Evolutionary conservation across 2,113 vertebrate genomes (phyloP).

Genomic region (Turnix velox): DNA sequence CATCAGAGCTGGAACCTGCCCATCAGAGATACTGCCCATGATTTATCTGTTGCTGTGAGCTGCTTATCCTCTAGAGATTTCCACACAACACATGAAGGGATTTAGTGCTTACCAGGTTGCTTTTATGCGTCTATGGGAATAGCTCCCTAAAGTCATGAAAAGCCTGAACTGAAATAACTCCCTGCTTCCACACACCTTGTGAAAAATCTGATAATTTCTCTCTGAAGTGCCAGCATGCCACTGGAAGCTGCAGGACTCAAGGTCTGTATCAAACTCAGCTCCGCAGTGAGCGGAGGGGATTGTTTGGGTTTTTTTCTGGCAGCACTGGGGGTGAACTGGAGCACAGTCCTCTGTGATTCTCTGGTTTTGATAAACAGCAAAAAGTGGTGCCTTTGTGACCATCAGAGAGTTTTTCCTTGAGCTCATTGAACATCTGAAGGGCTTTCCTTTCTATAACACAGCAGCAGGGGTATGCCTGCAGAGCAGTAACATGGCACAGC

Average conservation of each 20-base stretch:
- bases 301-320: fast-evolving
- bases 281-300: fast-evolving
- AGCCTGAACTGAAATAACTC: neutral
- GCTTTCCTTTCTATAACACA: neutral
- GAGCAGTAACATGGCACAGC: neutral
- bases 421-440: neutral
- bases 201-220: neutral
- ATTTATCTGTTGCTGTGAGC: neutral
- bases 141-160: neutral
- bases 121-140: neutral
- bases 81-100: neutral
- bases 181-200: neutral
- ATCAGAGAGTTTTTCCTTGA: neutral
- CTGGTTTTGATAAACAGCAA: neutral
- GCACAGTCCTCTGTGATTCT: fast-evolving
- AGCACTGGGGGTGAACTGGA: neutral
- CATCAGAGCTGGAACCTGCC: neutral
- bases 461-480: neutral
- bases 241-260: fast-evolving
- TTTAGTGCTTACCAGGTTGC: neutral
- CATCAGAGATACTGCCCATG: neutral
- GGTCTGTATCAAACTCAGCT: neutral
- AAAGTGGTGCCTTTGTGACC: neutral
- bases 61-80: neutral
- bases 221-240: neutral